Base-by-base conservation (phyloP, 2,888 invertebrate genomes). In the Apoda limacodes region DNA sequence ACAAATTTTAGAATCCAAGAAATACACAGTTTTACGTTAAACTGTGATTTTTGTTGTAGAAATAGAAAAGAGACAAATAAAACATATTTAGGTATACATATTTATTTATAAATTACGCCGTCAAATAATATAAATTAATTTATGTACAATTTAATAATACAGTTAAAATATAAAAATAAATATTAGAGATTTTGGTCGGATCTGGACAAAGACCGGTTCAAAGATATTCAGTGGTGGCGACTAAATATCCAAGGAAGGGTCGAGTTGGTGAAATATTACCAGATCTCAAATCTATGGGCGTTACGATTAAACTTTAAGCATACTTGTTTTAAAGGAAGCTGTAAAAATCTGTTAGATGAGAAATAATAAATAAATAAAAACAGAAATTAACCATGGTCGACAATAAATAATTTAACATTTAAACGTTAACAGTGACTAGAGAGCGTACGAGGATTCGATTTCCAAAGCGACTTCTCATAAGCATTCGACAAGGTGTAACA, bases 81-180 rank as follows among this genome's bases (percentile, higher is more conserved):
- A 66, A 67, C 45, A 48, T 75, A 72, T 75, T 69, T 63, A 56
- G 52, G 65, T 75, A 76, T 76, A 76, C 67, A 76, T 76, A 78
- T 78, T 76, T 80, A 76, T 78, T 78, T 60, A 68, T 76, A 76
- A 76, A 72, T 76, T 72, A 76, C 68, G 68, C 71, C 60, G 71
- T 76, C 75, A 75, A 72, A 65, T 72, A 67, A 72, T 71, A 72
- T 74, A 75, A 76, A 75, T 74, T 70, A 69, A 69, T 62, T 72
- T 80, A 80, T 78, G 68, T 80, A 80, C 78, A 78, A 74, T 75
- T 75, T 67, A 72, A 75, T 72, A 71, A 66, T 72, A 72, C 62
- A 69, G 68, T 76, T 74, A 70, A 64, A 60, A 71, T 69, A 74
- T 69, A 74, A 75, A 74, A 76, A 75, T 72, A 69, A 71, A 63